Percentiles rank a stretch among this genome's conserved stretches.
Conservation (phyloP, 2,888 invertebrate genomes). For the Drosophila acutilabella region DNA sequence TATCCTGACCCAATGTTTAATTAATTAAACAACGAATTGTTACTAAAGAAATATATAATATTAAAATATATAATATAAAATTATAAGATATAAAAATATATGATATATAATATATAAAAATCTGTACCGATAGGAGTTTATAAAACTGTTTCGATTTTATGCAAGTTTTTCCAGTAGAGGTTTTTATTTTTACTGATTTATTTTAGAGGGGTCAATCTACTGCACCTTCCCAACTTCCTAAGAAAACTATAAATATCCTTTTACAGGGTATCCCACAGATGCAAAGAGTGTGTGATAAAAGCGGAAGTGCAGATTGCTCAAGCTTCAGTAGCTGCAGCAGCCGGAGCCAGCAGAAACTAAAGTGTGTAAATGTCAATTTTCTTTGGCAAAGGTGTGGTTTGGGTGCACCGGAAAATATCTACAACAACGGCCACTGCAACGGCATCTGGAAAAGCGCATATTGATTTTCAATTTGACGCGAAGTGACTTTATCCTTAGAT, state of each 20-base stretch:
- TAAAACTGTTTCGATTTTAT: too few relatives aligned
- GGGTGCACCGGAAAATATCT: constrained; percentile 35
- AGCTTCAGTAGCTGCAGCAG: constrained; percentile 37
- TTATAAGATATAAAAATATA: too few relatives aligned
- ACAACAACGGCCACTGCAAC: constrained; percentile 33
- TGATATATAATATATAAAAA: too few relatives aligned
- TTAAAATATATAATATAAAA: too few relatives aligned
- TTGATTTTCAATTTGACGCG: constrained; percentile 81
- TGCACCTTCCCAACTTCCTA: neutral
- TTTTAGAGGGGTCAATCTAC: neutral
- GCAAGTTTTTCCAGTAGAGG: too few relatives aligned
- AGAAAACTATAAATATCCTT: neutral
- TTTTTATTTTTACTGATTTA: too few relatives aligned
- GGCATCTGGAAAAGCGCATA: constrained; percentile 53
- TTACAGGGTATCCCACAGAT: neutral
- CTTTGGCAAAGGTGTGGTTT: constrained; percentile 26
- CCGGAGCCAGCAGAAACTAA: constrained; percentile 40
- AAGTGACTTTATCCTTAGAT: constrained; percentile 40
- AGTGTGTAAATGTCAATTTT: constrained; percentile 78
- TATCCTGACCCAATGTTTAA: neutral
- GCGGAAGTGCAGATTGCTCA: constrained; percentile 70
- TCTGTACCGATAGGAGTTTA: too few relatives aligned
- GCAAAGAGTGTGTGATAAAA: constrained; percentile 45
- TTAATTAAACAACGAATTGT: too few relatives aligned
- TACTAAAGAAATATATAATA: too few relatives aligned